phyloP scores from a whole-genome alignment of 2,113 vertebrate genomes.

The Mohoua ochrocephala region DNA sequence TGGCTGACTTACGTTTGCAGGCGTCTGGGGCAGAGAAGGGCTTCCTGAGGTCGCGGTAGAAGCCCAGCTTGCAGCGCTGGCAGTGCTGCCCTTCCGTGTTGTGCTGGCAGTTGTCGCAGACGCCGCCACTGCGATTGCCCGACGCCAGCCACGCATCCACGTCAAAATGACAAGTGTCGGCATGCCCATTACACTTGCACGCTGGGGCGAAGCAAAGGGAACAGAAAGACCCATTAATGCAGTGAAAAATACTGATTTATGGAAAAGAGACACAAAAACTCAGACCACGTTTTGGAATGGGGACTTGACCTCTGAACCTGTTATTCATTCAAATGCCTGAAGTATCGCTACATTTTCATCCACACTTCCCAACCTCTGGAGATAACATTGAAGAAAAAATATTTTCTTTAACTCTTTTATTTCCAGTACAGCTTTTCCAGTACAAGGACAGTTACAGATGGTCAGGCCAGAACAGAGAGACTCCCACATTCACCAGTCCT shows the following conservation, averaged over 20 bases:
- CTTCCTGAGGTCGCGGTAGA: conserved; percentile 84
- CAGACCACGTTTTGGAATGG: neutral
- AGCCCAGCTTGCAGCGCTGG: conserved; percentile 85
- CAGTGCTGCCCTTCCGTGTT: conserved; percentile 91
- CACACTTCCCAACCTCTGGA: neutral
- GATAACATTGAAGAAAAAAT: neutral
- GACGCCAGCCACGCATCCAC: conserved; percentile 83
- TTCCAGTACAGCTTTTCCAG: neutral
- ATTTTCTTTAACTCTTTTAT: neutral
- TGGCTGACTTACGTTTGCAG: conserved; percentile 85
- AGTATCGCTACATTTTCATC: neutral
- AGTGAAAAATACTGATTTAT: neutral
- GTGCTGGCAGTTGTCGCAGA: conserved; percentile 89
- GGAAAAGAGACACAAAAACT: neutral
- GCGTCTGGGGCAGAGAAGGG: conserved; percentile 79
- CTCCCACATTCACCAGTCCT: neutral
- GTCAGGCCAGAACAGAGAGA: neutral
- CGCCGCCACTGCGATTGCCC: conserved; percentile 85
- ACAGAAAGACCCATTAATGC: neutral
- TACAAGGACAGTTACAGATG: neutral
- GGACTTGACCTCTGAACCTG: neutral
- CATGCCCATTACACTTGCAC: conserved; percentile 92
- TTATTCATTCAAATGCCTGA: neutral
- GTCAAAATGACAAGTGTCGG: conserved; percentile 88
- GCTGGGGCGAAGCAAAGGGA: conserved; percentile 65